Conservation (phyloP, 2,113 vertebrate species). For the Gobio gobio region DNA sequence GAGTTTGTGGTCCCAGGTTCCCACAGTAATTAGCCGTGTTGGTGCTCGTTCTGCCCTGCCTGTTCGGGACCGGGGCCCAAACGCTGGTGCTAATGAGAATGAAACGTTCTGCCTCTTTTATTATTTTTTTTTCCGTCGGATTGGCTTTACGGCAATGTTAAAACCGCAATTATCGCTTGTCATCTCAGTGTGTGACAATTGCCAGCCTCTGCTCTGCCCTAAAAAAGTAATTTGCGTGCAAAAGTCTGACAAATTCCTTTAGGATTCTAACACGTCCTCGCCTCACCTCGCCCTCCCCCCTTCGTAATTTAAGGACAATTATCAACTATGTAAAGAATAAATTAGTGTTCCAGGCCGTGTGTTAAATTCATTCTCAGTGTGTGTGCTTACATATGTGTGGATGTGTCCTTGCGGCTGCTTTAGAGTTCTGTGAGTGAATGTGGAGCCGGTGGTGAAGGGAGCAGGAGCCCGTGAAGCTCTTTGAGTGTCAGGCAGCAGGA, state of each 20-base stretch:
- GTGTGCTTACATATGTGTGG: background rate
- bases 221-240: background rate
- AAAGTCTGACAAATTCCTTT: slow-evolving; percentile 1
- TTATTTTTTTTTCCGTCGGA: background rate
- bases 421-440: background rate
- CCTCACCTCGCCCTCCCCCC: background rate
- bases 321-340: slow-evolving; percentile 5
- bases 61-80: slow-evolving; percentile 37
- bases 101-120: slow-evolving; percentile 40
- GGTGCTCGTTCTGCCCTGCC: slow-evolving; percentile 38
- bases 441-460: background rate
- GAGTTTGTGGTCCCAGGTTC: slow-evolving; percentile 45
- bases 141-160: slow-evolving; percentile 39
- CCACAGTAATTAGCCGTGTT: slow-evolving; percentile 57
- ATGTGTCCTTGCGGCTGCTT: slow-evolving; percentile 5
- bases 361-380: background rate
- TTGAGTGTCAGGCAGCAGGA: slow-evolving; percentile 31
- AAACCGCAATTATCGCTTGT: slow-evolving; percentile 62
- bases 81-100: slow-evolving; percentile 61
- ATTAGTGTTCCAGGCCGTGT: background rate
- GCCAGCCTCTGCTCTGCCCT: slow-evolving; percentile 36
- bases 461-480: background rate
- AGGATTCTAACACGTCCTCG: background rate
- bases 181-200: slow-evolving; percentile 48
- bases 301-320: slow-evolving; percentile 20